Evolutionary conservation across 1,140 invertebrate species (phyloP).

Genomic region (Drosophila insularis): DNA sequence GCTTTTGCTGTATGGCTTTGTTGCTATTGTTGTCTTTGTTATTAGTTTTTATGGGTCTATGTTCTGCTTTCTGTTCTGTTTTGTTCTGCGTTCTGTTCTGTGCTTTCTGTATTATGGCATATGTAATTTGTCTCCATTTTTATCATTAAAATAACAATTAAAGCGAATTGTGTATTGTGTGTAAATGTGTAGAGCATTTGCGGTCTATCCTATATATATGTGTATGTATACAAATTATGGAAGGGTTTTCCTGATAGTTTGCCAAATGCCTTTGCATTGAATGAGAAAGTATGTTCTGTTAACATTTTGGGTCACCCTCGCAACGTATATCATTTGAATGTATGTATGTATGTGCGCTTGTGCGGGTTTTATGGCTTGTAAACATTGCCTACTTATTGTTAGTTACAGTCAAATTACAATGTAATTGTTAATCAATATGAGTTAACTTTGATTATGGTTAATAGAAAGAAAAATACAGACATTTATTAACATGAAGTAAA

Average conservation of each 20-base stretch:
- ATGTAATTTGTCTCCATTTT: conserved; percentile 80
- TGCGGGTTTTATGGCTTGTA: conserved; percentile 73
- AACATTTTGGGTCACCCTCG: not conserved
- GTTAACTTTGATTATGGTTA: conserved; percentile 50
- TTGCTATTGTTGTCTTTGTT: conserved; percentile 67
- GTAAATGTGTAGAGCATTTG: conserved; percentile 72
- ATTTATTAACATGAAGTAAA: conserved; percentile 7
- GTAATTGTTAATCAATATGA: conserved; percentile 51
- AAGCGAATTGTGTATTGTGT: conserved; percentile 56
- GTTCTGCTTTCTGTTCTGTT: conserved; percentile 17
- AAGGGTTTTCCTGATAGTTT: not conserved
- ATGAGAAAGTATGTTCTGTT: conserved; percentile 20
- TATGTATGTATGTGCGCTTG: not conserved
- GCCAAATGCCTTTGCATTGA: conserved; percentile 27
- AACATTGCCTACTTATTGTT: conserved; percentile 54
- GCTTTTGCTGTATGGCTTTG: conserved; percentile 51
- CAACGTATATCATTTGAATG: not conserved
- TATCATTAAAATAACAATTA: conserved; percentile 81
- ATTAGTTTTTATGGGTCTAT: conserved; percentile 71
- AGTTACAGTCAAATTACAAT: conserved; percentile 60
- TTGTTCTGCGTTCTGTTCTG: conserved; percentile 15
- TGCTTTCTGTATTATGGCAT: conserved; percentile 29
- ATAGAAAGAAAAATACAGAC: conserved; percentile 40
- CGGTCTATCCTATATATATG: conserved; percentile 59
- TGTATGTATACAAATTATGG: conserved; percentile 8